phyloP scores from a whole-genome alignment of 2,797 vertebrate genomes.

The Acanthopagrus latus region DNA sequence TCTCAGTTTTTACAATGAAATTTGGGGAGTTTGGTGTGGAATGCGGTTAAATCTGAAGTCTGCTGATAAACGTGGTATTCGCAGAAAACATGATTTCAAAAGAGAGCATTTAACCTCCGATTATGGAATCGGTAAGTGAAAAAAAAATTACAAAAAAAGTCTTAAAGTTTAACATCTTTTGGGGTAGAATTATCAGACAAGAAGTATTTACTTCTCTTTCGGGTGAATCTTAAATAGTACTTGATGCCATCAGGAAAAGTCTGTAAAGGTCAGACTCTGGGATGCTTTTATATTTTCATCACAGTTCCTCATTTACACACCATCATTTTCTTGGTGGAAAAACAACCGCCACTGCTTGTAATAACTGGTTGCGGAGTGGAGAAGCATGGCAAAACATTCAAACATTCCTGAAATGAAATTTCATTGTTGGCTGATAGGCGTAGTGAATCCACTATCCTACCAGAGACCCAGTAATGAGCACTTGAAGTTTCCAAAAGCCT shows the following conservation, averaged over 20 bases:
- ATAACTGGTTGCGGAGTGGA: constrained; percentile 17
- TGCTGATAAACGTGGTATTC: too few relatives aligned
- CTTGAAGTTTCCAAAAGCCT: constrained; percentile 14
- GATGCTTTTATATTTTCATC: constrained; percentile 22
- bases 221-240: not conserved
- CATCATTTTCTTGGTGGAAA: not conserved
- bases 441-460: constrained; percentile 1
- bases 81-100: too few relatives aligned
- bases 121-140: too few relatives aligned
- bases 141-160: too few relatives aligned
- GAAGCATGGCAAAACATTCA: constrained; percentile 5
- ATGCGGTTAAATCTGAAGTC: too few relatives aligned
- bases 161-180: too few relatives aligned
- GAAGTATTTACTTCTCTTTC: not conserved
- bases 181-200: not conserved
- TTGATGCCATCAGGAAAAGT: constrained; percentile 15
- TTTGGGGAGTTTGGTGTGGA: too few relatives aligned
- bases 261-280: constrained; percentile 7
- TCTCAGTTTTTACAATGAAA: too few relatives aligned
- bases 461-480: constrained; percentile 38
- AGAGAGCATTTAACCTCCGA: too few relatives aligned
- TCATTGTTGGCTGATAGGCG: constrained; percentile 1
- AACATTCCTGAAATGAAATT: constrained; percentile 25
- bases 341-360: not conserved
- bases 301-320: constrained; percentile 3